A percentile compares a stretch with the other conserved stretches of the same genome.
phyloP scores from a whole-genome alignment of 2,888 invertebrate genomes.

The Mesochorus sp. region DNA sequence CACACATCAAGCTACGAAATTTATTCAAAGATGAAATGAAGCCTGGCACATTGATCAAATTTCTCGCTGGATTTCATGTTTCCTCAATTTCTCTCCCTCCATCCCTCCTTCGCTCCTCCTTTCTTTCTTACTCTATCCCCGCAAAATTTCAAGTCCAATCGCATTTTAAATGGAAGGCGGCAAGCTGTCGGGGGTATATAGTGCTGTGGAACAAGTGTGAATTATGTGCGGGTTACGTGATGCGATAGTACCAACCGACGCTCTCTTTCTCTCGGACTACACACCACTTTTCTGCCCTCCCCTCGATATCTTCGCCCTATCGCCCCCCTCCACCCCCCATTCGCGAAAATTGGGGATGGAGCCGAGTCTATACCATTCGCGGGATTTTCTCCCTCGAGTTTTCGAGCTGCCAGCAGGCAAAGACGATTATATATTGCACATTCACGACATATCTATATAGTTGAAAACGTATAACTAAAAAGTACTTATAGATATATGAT shows the following conservation, averaged over 20 bases:
- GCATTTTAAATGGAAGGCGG: conserved; percentile 59
- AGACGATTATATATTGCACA: conserved; percentile 63
- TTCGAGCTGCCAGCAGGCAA: conserved; percentile 43
- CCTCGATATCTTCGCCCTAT: conserved; percentile 31
- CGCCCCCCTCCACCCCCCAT: conserved; percentile 34
- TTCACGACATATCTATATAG: conserved; percentile 29
- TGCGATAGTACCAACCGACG: conserved; percentile 52
- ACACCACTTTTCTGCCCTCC: background rate
- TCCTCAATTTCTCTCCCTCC: conserved; percentile 52
- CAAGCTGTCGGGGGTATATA: conserved; percentile 58
- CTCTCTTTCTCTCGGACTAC: conserved; percentile 7
- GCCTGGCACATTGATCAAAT: conserved; percentile 56
- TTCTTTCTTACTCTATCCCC: background rate
- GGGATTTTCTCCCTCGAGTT: conserved; percentile 47
- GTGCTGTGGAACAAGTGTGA: conserved; percentile 59
- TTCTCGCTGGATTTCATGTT: conserved; percentile 53
- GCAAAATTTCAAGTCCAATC: conserved; percentile 46
- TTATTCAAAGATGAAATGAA: conserved; percentile 54
- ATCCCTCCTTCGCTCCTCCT: background rate
- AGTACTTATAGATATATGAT: conserved; percentile 43
- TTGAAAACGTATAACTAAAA: conserved; percentile 49
- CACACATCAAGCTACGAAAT: conserved; percentile 7
- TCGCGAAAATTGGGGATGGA: conserved; percentile 40
- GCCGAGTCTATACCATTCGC: conserved; percentile 16
- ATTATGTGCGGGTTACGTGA: conserved; percentile 63